Percentiles rank a stretch among this genome's conserved stretches.
Evolutionary conservation across 2,888 invertebrate species (phyloP).

Genomic region (Creontiades dilutus): DNA sequence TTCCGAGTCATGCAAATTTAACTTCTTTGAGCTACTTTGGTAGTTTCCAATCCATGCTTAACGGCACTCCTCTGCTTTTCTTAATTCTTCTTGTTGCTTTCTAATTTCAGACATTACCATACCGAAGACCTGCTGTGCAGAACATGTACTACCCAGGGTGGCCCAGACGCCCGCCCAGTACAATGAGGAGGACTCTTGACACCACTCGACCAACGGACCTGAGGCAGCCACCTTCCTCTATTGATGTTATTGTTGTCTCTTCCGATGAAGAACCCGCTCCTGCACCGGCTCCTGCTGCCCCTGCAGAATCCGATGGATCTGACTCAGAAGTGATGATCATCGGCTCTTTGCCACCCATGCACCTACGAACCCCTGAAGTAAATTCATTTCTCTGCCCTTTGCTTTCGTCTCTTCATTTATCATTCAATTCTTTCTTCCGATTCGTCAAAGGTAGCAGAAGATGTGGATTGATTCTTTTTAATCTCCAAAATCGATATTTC

Average conservation of each 20-base stretch:
- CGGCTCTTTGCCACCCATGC: slow-evolving; percentile 28
- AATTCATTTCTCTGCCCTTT: background rate
- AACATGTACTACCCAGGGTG: background rate
- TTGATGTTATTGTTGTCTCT: slow-evolving; percentile 57
- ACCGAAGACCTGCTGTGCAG: background rate
- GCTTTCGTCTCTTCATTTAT: no score
- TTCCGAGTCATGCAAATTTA: no score
- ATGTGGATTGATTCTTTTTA: background rate
- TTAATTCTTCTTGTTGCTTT: background rate
- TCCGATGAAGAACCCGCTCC: slow-evolving; percentile 35
- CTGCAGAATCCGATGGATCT: slow-evolving; percentile 1
- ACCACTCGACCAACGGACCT: background rate
- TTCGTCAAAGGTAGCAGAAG: no score
- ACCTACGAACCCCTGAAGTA: slow-evolving; percentile 49
- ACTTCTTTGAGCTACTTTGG: no score
- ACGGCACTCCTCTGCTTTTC: background rate
- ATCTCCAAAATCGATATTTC: no score
- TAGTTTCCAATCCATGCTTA: no score
- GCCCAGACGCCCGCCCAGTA: background rate
- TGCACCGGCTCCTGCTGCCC: background rate
- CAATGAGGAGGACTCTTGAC: background rate
- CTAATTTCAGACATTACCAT: background rate
- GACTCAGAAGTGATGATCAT: slow-evolving; percentile 59
- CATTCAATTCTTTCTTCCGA: no score
- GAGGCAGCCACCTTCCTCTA: background rate